Evolutionary conservation across 2,888 invertebrate species (phyloP).

Genomic region (Julus scandinavius): DNA sequence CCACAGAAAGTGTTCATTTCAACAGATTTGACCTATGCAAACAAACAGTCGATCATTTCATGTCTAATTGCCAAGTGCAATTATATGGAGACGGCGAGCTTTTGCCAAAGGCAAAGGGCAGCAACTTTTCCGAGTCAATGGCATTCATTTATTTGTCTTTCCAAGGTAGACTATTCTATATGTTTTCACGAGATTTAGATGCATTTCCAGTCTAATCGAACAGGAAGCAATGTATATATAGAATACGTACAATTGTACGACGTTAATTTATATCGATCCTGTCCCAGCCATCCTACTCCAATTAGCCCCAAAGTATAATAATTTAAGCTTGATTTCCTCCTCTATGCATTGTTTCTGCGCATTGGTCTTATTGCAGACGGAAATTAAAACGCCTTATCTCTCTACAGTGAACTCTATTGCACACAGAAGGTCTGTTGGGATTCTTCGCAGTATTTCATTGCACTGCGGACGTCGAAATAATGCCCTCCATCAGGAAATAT

Average conservation of each 20-base stretch:
- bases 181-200: background rate
- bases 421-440: background rate
- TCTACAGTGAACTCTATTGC: background rate
- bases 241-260: background rate
- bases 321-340: background rate
- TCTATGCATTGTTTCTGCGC: background rate
- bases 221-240: background rate
- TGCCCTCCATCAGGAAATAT: background rate
- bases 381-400: background rate
- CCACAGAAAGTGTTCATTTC: background rate
- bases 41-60: background rate
- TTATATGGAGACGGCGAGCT: background rate
- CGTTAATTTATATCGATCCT: background rate
- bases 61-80: background rate
- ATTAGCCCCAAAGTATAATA: slow-evolving; percentile 13
- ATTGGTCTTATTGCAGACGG: background rate
- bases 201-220: background rate
- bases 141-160: background rate
- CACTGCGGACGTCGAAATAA: background rate
- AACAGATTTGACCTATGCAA: background rate
- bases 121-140: background rate
- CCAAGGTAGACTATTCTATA: background rate
- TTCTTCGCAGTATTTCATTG: background rate
- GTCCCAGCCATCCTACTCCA: background rate
- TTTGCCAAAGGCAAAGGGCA: background rate